Evolutionary conservation across 2,888 invertebrate species (phyloP).

Genomic region (Volucella inanis): DNA sequence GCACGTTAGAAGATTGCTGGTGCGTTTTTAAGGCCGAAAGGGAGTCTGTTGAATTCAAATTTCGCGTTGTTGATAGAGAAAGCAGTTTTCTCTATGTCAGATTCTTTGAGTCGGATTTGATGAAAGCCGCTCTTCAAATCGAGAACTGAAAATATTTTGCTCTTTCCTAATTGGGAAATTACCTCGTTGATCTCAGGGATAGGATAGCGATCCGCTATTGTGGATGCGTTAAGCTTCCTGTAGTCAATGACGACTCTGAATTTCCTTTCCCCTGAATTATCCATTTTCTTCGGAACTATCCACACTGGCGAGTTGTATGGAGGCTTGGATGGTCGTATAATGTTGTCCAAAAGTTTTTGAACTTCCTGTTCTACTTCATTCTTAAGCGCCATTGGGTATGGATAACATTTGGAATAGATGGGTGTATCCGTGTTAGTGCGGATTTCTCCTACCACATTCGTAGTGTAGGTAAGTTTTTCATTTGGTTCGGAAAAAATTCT

Average conservation of each 20-base stretch:
- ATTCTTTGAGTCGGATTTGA: conserved; percentile 43
- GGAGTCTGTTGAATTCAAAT: conserved; percentile 56
- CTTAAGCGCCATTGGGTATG: conserved; percentile 44
- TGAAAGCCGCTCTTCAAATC: conserved; percentile 48
- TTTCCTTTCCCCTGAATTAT: neutral
- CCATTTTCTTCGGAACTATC: conserved; percentile 39
- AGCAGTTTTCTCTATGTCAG: conserved; percentile 56
- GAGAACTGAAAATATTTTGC: conserved; percentile 19
- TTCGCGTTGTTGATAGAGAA: conserved; percentile 55
- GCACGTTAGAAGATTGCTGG: conserved; percentile 68
- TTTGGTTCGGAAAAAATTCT: conserved; percentile 28
- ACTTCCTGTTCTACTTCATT: conserved; percentile 39
- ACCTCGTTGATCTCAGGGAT: conserved; percentile 42
- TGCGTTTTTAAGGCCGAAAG: conserved; percentile 52
- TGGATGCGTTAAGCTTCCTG: conserved; percentile 26
- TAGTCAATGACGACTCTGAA: neutral
- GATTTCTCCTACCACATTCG: conserved; percentile 56
- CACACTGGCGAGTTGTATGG: conserved; percentile 56
- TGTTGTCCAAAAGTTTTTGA: conserved; percentile 18
- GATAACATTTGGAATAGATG: conserved; percentile 47
- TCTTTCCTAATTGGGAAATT: conserved; percentile 32
- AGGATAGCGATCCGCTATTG: conserved; percentile 39
- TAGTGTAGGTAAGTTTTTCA: no score
- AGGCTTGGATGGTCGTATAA: conserved; percentile 39
- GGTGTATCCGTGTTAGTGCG: conserved; percentile 35